phyloP scores from a whole-genome alignment of 2,113 vertebrate genomes.

The Rhineura floridana region DNA sequence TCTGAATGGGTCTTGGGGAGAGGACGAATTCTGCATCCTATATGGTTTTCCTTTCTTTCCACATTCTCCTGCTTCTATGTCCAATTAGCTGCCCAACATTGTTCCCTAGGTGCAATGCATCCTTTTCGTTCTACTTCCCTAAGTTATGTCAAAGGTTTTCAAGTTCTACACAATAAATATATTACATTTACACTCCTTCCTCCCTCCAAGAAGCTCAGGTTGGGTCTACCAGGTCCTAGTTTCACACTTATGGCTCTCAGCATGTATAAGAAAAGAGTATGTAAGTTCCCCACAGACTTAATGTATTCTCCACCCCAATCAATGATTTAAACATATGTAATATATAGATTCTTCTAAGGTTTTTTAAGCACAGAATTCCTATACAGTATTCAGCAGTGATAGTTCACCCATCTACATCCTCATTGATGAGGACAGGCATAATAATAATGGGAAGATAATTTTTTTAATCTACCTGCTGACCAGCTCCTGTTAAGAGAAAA shows the following conservation, averaged over 20 bases:
- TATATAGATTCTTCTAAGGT: background rate
- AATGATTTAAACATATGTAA: background rate
- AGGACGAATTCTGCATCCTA: background rate
- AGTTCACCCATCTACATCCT: background rate
- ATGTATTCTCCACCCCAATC: background rate
- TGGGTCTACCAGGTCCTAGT: background rate
- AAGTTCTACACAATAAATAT: background rate
- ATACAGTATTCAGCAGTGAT: background rate
- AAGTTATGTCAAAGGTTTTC: background rate
- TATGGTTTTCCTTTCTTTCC: background rate
- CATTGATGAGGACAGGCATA: background rate
- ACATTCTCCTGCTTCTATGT: too few species aligned
- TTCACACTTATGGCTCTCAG: background rate
- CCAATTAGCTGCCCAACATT: background rate
- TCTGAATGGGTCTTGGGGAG: background rate
- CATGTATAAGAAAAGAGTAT: background rate
- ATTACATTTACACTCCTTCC: too few species aligned
- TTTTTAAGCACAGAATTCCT: background rate
- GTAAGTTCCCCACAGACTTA: background rate
- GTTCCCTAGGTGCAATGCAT: background rate
- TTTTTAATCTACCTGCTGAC: background rate
- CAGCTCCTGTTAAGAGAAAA: background rate
- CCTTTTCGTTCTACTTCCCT: background rate
- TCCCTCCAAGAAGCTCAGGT: background rate
- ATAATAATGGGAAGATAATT: background rate